These are phyloP conservation scores for Lathamus discolor DNA, from an alignment of 2,113 vertebrate species.

Conservation along the genomic window DNA sequence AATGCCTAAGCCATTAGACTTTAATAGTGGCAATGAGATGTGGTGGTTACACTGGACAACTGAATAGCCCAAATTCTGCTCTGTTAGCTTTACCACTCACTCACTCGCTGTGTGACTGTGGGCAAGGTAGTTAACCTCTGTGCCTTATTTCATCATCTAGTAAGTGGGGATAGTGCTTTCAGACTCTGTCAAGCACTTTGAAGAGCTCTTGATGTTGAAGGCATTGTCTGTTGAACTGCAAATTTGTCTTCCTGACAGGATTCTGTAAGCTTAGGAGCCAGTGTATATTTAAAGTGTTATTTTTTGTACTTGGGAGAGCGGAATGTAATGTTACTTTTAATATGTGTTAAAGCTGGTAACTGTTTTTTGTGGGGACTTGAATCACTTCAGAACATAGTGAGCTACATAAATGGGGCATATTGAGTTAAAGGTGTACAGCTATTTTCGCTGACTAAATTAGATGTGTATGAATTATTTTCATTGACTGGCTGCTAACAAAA, in stretches of 20 bases:
- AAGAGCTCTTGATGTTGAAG: constrained; percentile 33
- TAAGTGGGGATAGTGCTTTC: neutral
- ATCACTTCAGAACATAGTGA: neutral
- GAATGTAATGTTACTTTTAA: constrained; percentile 6
- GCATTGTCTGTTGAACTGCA: neutral
- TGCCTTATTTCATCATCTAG: constrained; percentile 50
- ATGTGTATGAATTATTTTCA: constrained; percentile 2
- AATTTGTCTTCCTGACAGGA: neutral
- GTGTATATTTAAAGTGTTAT: constrained; percentile 39
- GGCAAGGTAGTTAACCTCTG: constrained; percentile 9
- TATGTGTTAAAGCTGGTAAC: neutral
- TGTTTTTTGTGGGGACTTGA: neutral
- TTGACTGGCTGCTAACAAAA: neutral
- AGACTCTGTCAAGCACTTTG: constrained; percentile 15
- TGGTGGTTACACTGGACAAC: neutral
- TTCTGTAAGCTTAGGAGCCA: neutral
- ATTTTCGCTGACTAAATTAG: neutral
- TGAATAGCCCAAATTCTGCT: neutral
- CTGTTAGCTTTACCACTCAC: neutral
- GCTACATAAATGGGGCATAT: neutral
- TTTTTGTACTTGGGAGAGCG: constrained; percentile 27
- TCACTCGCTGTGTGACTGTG: neutral
- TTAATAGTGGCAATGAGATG: neutral
- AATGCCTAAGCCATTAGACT: neutral
- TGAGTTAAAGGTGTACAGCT: neutral